phyloP scores from a whole-genome alignment of 2,797 vertebrate genomes.

The Pseudotriccus pelzelni region DNA sequence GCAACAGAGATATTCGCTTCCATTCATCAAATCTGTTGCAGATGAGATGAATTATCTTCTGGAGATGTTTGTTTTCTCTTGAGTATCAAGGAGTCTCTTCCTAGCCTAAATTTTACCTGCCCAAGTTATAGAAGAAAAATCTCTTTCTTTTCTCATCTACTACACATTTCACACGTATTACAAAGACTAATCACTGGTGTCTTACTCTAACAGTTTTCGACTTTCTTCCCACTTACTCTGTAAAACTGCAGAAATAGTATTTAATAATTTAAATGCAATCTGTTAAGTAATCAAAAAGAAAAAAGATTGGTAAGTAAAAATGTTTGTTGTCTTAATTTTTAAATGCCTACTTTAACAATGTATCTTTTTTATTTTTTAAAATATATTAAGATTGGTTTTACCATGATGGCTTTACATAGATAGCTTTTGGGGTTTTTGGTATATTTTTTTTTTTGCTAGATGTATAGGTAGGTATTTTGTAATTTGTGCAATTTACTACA shows the following conservation, averaged over 20 bases:
- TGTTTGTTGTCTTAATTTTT: background rate
- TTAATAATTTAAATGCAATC: background rate
- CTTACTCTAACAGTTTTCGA: background rate
- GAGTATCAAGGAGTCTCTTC: background rate
- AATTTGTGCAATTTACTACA: background rate
- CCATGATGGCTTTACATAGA: background rate
- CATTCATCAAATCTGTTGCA: background rate
- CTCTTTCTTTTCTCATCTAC: background rate
- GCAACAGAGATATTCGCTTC: background rate
- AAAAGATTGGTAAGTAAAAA: background rate
- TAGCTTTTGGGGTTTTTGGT: accelerated
- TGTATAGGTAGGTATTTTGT: background rate
- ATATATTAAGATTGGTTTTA: background rate
- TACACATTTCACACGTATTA: background rate
- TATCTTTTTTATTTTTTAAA: accelerated
- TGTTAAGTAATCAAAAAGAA: background rate
- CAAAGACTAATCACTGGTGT: background rate
- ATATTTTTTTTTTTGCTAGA: background rate
- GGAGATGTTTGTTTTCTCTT: background rate
- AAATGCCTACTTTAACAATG: background rate
- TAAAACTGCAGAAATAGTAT: background rate
- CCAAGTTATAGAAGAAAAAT: background rate
- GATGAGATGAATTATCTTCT: background rate
- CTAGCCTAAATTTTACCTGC: background rate
- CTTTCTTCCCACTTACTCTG: background rate